phyloP scores from a whole-genome alignment of 2,113 vertebrate species.

The Macheiramphus alcinus region DNA sequence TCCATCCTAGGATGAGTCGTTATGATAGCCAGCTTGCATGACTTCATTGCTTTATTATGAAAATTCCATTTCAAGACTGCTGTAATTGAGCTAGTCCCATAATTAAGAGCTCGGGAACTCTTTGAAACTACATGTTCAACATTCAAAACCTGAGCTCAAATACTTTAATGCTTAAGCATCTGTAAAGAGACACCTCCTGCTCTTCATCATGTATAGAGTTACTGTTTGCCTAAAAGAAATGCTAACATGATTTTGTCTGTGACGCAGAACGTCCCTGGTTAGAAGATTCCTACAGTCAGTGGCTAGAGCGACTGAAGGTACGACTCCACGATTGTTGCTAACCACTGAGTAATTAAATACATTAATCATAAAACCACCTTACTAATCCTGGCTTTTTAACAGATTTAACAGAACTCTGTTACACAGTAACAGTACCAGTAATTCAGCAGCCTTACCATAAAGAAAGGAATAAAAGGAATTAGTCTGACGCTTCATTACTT shows the following conservation, averaged over 20 bases:
- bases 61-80: not conserved
- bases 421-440: not conserved
- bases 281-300: constrained; percentile 86
- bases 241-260: not conserved
- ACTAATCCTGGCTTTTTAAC: not conserved
- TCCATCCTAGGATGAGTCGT: accelerated
- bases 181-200: not conserved
- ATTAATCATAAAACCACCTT: not conserved
- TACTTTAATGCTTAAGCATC: not conserved
- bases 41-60: not conserved
- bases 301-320: constrained; percentile 91
- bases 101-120: not conserved
- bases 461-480: not conserved
- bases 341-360: not conserved
- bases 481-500: not conserved
- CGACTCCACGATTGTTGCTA: accelerated
- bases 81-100: not conserved
- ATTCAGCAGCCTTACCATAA: not conserved
- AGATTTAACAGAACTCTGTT: not conserved
- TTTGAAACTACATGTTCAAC: not conserved
- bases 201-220: not conserved
- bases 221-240: not conserved
- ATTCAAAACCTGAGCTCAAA: not conserved
- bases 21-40: accelerated
- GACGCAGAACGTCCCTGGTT: constrained; percentile 91